Base-by-base conservation (phyloP, 2,888 invertebrate genomes). In the Dusona sp. region DNA sequence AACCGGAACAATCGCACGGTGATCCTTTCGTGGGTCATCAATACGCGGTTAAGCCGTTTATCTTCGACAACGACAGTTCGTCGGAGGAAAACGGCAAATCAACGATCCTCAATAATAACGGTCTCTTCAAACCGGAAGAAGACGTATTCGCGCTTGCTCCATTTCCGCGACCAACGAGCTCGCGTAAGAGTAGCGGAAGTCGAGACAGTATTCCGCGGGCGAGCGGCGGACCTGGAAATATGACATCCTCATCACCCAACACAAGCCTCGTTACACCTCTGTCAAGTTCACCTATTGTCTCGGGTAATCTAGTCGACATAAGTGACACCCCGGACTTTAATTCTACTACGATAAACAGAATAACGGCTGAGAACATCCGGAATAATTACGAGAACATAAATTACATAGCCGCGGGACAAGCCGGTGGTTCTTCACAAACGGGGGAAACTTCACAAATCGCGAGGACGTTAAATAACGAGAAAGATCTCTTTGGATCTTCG, bases 121-220 rank as follows among this genome's bases (percentile, higher is more conserved):
- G 90, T 0, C 65, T 91, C 0, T 92, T 92, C 90, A 92, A 90
- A 67, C 8, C 86, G 0, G 92, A 95, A 0, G 94, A 94, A 22
- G 97, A 97, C 90, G 96, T 97, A 0, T 97, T 97, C 92, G 96
- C 97, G 0, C 93, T 96, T 93, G 97, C 97, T 0, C 97, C 97
- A 0, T 97, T 97, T 89, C 94, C 94, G 0, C 94, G 94, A 68
- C 88, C 93, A 0, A 89, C 79, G 19, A 90, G 90, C 36, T 92
- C 91, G 13, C 88, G 90, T 3, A 93, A 91, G 54, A 92, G 88
- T 57, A 92, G 90, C 70, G 89, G 88, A 19, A 88, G 85, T 51
- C 88, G 87, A 13, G 89, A 90, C 6, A 90, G 88, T 45, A 88
- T 81, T 25, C 89, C 87, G 4, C 87, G 85, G 19, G 36, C 81